A percentile compares a stretch with the other conserved stretches of the same genome.
These are phyloP conservation scores for Hipparchia semele DNA, from an alignment of 2,888 invertebrate species.

Conservation along the genomic window DNA sequence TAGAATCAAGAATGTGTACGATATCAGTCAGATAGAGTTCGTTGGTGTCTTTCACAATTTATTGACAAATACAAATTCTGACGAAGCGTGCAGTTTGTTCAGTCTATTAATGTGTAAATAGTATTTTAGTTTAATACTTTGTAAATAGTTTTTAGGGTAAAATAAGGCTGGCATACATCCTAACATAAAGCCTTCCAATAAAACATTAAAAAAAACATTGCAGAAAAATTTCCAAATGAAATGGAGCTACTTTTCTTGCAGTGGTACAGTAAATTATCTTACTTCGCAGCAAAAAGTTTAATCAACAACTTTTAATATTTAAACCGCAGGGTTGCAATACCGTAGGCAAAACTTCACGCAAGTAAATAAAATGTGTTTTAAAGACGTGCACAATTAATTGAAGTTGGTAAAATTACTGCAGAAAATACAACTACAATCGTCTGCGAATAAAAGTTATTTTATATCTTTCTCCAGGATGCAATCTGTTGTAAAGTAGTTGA, in stretches of 20 bases:
- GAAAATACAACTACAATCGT: not conserved
- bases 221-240: not conserved
- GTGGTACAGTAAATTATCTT: slow-evolving; percentile 4
- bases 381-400: not conserved
- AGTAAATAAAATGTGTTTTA: not conserved
- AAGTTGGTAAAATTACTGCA: not conserved
- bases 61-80: too few relatives aligned
- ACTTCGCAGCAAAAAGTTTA: slow-evolving; percentile 10
- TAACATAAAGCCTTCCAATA: not conserved
- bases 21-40: too few relatives aligned
- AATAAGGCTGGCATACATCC: too few relatives aligned
- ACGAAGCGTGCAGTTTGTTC: too few relatives aligned
- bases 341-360: not conserved
- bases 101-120: too few relatives aligned
- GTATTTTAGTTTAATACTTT: too few relatives aligned
- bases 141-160: too few relatives aligned
- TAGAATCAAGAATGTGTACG: too few relatives aligned
- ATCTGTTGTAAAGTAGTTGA: too few relatives aligned
- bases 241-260: not conserved
- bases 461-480: too few relatives aligned
- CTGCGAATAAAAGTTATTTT: too few relatives aligned
- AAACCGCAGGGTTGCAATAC: slow-evolving; percentile 6
- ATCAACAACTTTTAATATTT: slow-evolving; percentile 10
- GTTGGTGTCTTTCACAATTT: too few relatives aligned
- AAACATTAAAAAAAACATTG: not conserved